Evolutionary conservation across 2,888 invertebrate species (phyloP), one percentile per base, ranked within the genome.

Genomic region (Lapara coniferarum): DNA sequence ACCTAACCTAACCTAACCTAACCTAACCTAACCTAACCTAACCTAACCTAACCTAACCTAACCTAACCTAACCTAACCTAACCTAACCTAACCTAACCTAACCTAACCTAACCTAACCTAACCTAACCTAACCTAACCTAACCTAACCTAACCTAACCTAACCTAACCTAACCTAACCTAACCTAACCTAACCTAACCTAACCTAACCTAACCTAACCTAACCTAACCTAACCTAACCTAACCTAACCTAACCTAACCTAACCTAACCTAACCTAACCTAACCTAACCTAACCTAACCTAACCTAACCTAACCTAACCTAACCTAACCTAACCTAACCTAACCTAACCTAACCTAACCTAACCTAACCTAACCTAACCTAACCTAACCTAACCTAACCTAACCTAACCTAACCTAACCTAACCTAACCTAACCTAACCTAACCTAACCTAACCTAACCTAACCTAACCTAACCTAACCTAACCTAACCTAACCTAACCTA

Each of bases 301-400:
- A 71, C 72, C 72, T 71, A 70, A 71, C 69, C 71, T 71, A 71
- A 71, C 71, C 73, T 71, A 71, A 71, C 73, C 73, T 73, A 73
- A 73, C 73, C 73, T 73, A 74, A 72, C 73, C 73, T 72, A 74
- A 74, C 73, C 73, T 74, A 74, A 74, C 73, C 73, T 72, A 69
- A 70, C 70, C 70, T 69, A 72, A 70, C 72, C 70, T 70, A 70
- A 70, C 72, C 72, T 70, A 71, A 74, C 72, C 73, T 72, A 74
- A 74, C 73, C 73, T 72, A 72, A 72, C 73, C 71, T 71, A 71
- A 72, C 71, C 73, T 72, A 73, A 73, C 73, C 73, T 73, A 73
- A 73, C 75, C 73, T 72, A 72, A 71, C 70, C 70, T 68, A 71
- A 69, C 53, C n/a, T 12, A 55, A 7, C 55, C n/a, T 12, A 55